A percentile compares a stretch with the other conserved stretches of the same genome.
Conservation (phyloP, 2,888 invertebrate species). For the Conomelus anceps region DNA sequence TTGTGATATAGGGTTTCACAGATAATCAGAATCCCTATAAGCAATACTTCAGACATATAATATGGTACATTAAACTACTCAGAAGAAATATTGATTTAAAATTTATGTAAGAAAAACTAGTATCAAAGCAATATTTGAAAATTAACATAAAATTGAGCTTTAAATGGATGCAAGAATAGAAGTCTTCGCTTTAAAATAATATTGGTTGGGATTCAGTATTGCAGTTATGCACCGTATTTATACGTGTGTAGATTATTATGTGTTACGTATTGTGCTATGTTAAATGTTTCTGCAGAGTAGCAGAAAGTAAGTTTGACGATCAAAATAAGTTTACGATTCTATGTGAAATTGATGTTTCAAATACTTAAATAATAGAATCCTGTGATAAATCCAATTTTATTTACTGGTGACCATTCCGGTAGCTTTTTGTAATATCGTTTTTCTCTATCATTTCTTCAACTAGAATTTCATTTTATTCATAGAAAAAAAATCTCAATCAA, state of each 20-base stretch:
- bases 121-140: neutral
- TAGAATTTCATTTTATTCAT: neutral
- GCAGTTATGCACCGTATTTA: neutral
- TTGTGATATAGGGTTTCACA: no score
- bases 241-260: neutral
- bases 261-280: neutral
- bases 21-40: no score
- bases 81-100: no score
- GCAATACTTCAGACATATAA: no score
- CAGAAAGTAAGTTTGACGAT: neutral
- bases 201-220: neutral
- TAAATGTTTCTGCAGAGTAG: neutral
- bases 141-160: neutral
- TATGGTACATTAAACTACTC: no score
- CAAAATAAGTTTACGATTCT: no score
- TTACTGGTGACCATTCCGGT: neutral
- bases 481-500: neutral
- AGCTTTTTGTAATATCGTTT: neutral
- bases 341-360: no score
- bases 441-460: neutral
- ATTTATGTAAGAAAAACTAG: no score
- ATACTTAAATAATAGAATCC: no score
- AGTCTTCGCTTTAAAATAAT: neutral
- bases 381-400: neutral
- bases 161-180: neutral